Evolutionary conservation across 2,888 invertebrate genomes (phyloP), one percentile per base, ranked within the genome.

Genomic region (Stramonita haemastoma): DNA sequence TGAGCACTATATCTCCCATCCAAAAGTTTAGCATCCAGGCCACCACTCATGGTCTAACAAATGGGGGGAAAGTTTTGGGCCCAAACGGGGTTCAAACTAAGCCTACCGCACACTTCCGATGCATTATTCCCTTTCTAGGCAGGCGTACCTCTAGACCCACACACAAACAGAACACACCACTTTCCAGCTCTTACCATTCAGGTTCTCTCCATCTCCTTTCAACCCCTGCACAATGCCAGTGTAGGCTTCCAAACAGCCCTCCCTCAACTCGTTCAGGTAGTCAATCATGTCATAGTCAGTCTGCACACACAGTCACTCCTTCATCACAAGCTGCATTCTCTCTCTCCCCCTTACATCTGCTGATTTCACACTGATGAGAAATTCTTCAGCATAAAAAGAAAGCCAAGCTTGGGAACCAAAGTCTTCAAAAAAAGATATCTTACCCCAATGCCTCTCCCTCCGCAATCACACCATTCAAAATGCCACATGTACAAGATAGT

Each of bases 161-260:
- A n/a, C 46, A 46, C 66, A 66, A 2, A 22, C 66, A 66, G 66
- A 19, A 66, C 5, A 46, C 19, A 66, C 19, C 19, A 26, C 26
- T 66, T 66, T 66, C 66, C 15, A 66, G 26, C 66, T 91, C 94
- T 92, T 91, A 94, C 95, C 89, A 91, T 91, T 94, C 34, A 93
- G 93, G 73, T 92, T 89, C 66, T 95, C 94, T 17, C 92, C 93
- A 90, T 95, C 95, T 34, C 95, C 96, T 90, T 96, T 96, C 89
- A 99, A 96, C n/a, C 99, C 99, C 96, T 99, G 99, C 92, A 99
- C 97, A 91, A 99, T 99, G 90, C 99, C 99, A 1, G 99, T 99
- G 96, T 99, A 99, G 0, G 99, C 99, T 95, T 99, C 99, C 87
- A 99, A 96, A 60, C 99, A 98, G 92, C 98, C 98, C 96, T 99